Conservation (phyloP, 2,113 vertebrate genomes). For the Malurus melanocephalus region DNA sequence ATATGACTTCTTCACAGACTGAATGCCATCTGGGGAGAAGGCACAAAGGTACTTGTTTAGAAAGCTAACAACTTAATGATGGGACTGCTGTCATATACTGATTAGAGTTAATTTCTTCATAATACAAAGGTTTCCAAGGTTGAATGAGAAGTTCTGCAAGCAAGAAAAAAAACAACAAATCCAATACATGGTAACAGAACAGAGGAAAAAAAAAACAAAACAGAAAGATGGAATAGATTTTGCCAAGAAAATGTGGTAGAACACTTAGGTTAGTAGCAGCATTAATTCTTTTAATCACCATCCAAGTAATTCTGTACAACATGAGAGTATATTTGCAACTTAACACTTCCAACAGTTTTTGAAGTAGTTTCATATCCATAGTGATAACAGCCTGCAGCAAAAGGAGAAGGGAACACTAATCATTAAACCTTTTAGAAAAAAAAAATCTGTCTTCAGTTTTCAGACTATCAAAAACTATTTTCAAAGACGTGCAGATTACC, state of each 20-base stretch:
- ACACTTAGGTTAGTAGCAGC: neutral
- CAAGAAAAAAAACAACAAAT: neutral
- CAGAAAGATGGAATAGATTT: neutral
- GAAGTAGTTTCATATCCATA: constrained; percentile 7
- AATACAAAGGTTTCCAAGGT: neutral
- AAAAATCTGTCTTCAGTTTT: neutral
- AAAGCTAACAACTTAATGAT: neutral
- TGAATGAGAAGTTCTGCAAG: neutral
- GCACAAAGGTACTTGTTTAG: neutral
- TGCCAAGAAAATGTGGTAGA: neutral
- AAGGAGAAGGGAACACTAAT: neutral
- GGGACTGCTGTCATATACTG: neutral
- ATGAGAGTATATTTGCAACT: neutral
- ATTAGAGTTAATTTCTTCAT: neutral
- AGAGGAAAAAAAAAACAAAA: neutral
- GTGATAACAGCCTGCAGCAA: neutral
- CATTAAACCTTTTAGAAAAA: neutral
- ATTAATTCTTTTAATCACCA: neutral
- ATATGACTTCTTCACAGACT: neutral
- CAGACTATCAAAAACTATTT: neutral
- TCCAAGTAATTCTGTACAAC: neutral
- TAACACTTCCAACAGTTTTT: neutral
- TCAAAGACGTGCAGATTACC: neutral
- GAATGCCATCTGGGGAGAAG: neutral
- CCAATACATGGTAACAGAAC: neutral